A percentile compares a stretch with the other conserved stretches of the same genome.
phyloP scores from a whole-genome alignment of 2,113 vertebrate genomes.

The Strigops habroptila region DNA sequence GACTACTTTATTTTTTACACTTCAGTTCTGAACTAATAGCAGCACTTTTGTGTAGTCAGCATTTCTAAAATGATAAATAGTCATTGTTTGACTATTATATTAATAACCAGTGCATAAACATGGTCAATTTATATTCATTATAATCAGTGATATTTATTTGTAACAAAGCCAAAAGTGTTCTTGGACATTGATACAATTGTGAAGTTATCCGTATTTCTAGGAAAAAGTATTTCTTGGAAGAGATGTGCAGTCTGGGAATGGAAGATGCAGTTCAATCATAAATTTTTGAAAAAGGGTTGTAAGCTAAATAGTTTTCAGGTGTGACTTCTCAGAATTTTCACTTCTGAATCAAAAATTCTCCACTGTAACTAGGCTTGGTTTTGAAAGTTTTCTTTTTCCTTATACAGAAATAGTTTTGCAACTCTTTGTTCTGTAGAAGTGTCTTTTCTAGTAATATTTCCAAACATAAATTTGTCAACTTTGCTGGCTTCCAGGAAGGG shows the following conservation, averaged over 20 bases:
- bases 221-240: background rate
- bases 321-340: background rate
- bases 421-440: background rate
- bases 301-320: background rate
- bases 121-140: constrained; percentile 40
- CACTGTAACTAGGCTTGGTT: background rate
- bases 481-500: background rate
- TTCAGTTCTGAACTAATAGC: constrained; percentile 17
- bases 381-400: background rate
- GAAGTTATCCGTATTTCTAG: background rate
- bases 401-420: background rate
- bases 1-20: background rate
- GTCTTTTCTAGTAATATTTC: background rate
- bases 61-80: constrained; percentile 57
- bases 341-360: background rate
- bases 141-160: constrained; percentile 40
- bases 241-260: background rate
- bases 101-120: constrained; percentile 43
- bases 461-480: background rate
- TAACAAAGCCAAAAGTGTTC: background rate
- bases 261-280: background rate
- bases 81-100: constrained; percentile 47
- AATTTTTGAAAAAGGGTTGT: background rate
- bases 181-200: background rate
- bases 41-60: background rate